These are phyloP conservation scores for Brachionus plicatilis DNA, from an alignment of 1,140 invertebrate genomes.

Conservation along the genomic window DNA sequence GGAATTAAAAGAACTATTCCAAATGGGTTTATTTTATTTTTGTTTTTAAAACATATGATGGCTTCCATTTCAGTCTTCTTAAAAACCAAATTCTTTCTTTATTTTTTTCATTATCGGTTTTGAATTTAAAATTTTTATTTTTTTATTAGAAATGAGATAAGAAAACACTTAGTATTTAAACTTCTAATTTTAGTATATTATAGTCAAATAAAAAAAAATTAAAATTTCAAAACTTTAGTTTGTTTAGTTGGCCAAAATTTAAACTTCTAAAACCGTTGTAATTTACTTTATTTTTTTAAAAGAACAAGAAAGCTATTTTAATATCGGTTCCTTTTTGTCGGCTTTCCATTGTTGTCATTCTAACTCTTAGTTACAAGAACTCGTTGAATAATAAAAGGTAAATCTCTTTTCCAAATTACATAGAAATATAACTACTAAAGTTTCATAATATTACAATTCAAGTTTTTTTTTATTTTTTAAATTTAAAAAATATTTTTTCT, in stretches of 20 bases:
- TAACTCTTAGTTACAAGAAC: slow-evolving; percentile 26
- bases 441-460: slow-evolving; percentile 29
- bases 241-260: neutral
- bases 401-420: slow-evolving; percentile 20
- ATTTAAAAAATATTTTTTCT: slow-evolving; percentile 15
- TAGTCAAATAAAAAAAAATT: slow-evolving; percentile 2
- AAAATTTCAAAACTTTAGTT: neutral
- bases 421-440: slow-evolving; percentile 6
- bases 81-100: neutral
- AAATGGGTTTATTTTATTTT: neutral
- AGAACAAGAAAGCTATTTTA: neutral
- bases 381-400: slow-evolving; percentile 1
- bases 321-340: slow-evolving; percentile 12
- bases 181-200: slow-evolving; percentile 33
- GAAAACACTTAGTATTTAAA: neutral
- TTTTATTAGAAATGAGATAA: slow-evolving; percentile 18
- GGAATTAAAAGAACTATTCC: neutral
- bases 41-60: neutral
- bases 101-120: neutral
- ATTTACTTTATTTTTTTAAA: slow-evolving; percentile 14
- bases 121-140: neutral
- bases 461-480: slow-evolving; percentile 15
- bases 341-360: slow-evolving; percentile 14
- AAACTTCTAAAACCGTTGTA: neutral
- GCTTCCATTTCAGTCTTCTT: neutral